Base-by-base conservation (phyloP, 2,888 invertebrate genomes). In the Ceriagrion tenellum region DNA sequence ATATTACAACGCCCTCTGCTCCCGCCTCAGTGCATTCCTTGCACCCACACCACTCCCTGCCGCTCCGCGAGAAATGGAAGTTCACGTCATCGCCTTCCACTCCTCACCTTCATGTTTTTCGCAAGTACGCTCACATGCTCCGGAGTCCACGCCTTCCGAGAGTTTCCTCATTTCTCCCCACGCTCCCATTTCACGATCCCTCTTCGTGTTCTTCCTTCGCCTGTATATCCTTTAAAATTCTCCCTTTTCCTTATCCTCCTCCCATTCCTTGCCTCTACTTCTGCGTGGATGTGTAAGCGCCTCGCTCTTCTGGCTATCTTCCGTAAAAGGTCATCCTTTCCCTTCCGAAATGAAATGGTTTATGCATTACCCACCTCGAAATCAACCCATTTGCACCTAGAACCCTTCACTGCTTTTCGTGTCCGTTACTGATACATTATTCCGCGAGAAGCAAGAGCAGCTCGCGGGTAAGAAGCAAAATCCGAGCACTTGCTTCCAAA, bases 331-430 rank as follows among this genome's bases (percentile, higher is more conserved):
- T 26, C 69, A 8, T 69, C 69, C 18, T 10, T 63, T 40, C 56
- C 23, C 59, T 35, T 30, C 20, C 91, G 63, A 93, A 93, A 93
- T 93, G 93, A 93, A 63, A 93, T 93, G 93, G 35, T 63, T 93
- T 93, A 93, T 93, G 93, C 93, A 93, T 93, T 47, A 93, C 1
- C n/a, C 30, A 12, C 16, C n/a, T 26, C 69, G 26, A 35, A 81
- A 81, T 81, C 81, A 81, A 69, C 93, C n/a, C 55, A n/a, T 55
- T 89, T 13, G 26, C 93, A 63, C 40, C 63, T 63, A 18, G 35
- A 63, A 63, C 47, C 93, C 18, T n/a, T 47, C 18, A 26, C 26
- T 55, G 40, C 74, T 12, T 59, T 16, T 59, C 59, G 20, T 26
- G 93, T 69, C 93, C 63, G 40, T 55, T 93, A 47, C 69, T 20